phyloP scores from a whole-genome alignment of 2,888 invertebrate species.

The Galerucella calmariensis region DNA sequence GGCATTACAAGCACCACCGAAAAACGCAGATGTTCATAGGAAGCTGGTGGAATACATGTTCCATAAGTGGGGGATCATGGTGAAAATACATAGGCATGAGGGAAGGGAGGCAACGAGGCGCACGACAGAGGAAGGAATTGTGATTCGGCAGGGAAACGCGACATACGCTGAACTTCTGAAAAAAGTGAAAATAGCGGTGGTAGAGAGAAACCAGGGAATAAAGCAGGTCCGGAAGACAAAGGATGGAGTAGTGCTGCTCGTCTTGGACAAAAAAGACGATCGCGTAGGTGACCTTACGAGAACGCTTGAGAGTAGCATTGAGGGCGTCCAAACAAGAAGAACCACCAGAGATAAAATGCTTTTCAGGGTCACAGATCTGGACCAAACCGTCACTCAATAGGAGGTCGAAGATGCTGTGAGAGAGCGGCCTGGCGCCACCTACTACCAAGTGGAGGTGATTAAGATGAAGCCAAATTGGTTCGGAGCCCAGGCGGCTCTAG shows the following conservation, averaged over 20 bases:
- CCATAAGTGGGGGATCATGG: not conserved
- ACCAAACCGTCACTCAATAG: not conserved
- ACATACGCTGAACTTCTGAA: not conserved
- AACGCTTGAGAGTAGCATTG: not conserved
- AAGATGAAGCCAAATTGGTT: not conserved
- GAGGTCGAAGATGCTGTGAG: not conserved
- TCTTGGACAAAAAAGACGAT: not conserved
- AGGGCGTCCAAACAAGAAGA: not conserved
- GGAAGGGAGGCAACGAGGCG: not conserved
- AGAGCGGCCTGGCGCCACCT: not conserved
- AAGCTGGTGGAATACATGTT: not conserved
- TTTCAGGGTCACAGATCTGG: not conserved
- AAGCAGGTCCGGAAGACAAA: not conserved
- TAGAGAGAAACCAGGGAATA: not conserved
- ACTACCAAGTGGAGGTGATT: not conserved
- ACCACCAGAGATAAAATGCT: not conserved
- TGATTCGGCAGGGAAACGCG: too few relatives aligned
- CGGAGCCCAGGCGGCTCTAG: not conserved
- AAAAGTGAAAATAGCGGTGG: not conserved
- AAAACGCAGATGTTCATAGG: not conserved
- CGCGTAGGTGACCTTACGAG: not conserved
- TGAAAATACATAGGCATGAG: not conserved
- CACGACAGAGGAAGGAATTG: not conserved
- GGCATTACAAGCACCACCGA: not conserved
- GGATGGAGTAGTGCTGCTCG: not conserved